These are phyloP conservation scores for Neofelis nebulosa DNA, from an alignment of 2,113 vertebrate genomes.

Conservation along the genomic window DNA sequence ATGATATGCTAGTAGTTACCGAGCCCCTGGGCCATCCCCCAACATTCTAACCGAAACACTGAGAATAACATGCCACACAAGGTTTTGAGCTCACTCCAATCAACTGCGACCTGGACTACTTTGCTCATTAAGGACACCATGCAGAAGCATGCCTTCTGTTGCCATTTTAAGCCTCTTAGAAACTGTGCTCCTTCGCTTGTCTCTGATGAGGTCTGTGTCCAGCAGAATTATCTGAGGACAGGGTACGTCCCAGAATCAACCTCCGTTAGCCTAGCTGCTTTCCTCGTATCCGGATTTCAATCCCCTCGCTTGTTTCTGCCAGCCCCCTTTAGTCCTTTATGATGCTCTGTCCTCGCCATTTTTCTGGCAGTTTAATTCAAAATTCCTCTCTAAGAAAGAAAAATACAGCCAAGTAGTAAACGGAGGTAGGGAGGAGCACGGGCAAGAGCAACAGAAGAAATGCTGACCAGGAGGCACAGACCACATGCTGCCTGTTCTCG, in stretches of 20 bases:
- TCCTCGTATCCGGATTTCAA: neutral
- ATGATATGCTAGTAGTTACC: slow-evolving; percentile 13
- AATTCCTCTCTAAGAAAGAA: slow-evolving; percentile 30
- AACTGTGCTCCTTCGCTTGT: neutral
- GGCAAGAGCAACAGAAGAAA: neutral
- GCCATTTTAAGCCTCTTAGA: neutral
- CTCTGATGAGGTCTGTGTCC: neutral
- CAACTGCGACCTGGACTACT: accelerated
- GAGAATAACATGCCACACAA: neutral
- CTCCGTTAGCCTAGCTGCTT: neutral
- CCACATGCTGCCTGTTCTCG: neutral
- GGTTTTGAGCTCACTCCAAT: accelerated
- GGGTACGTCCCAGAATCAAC: neutral
- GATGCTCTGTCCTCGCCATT: neutral
- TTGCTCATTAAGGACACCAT: accelerated
- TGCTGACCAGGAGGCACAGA: neutral
- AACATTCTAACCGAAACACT: neutral
- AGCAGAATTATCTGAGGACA: neutral
- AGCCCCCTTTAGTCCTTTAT: neutral
- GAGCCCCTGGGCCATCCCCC: neutral
- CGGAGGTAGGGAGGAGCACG: accelerated
- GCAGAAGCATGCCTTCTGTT: neutral
- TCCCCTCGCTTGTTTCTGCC: neutral
- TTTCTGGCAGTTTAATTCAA: neutral
- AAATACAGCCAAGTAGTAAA: neutral